Evolutionary conservation across 1,140 invertebrate genomes (phyloP), one percentile per base, ranked within the genome.

Genomic region (Diplogasteroides magnus): DNA sequence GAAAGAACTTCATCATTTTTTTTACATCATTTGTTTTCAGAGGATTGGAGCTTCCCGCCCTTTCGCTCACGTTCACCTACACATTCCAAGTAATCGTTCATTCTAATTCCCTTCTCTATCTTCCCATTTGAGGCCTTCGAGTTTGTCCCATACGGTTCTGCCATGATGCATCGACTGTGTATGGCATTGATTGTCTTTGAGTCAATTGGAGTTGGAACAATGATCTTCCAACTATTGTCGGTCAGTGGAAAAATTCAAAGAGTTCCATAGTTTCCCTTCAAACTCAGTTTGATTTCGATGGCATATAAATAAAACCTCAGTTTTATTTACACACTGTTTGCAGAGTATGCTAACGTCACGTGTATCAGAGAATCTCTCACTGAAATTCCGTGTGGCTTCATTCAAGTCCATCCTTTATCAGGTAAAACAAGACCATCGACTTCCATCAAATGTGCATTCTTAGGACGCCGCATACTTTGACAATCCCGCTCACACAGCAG

Each of bases 401-500:
- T 86, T 86, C 68, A 77, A 67, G 48, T 79, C 83, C 19, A 82
- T 86, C 75, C 32, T 86, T 19, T 74, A 80, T 61, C 79, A 85
- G 37, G 37, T 48, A 48, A 6, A 6, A 19, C 19, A 19, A 48
- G 6, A 48, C 37, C 37, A 48, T 48, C 6, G 37, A 6, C 37
- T 11, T 48, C 37, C 37, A 48, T 11, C 6, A 48, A 48, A 48
- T 48, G 37, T 48, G 37, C 37, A 11, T 19, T 48, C 37, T 48
- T 19, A 48, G 14, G 86, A 86, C 76, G 83, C 85, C 48, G 83
- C 85, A 2, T 87, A 74, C 74, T 87, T 85, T 82, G 86, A 87
- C 77, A 78, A 85, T 56, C 76, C 79, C 2, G 77, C 81, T 19
- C 86, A 87, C 74, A 75, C 76, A 57, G 77, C 83, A 31, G 85